phyloP scores from a whole-genome alignment of 2,888 invertebrate genomes.

The Apantesis nais region DNA sequence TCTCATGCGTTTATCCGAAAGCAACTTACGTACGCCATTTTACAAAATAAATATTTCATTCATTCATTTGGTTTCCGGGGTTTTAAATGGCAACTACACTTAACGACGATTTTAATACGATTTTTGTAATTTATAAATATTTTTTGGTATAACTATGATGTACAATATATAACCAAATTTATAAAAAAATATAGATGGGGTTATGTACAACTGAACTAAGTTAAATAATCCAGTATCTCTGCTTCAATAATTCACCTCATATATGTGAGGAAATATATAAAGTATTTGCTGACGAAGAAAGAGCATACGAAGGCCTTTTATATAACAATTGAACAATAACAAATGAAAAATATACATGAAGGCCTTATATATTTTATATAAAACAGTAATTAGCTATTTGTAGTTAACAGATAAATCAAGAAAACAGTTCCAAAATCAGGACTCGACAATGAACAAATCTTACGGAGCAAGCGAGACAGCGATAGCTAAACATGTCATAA shows the following conservation, averaged over 20 bases:
- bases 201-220: not conserved
- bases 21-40: conserved; percentile 54
- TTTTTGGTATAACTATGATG: not conserved
- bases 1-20: conserved; percentile 55
- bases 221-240: no score
- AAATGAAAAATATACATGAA: not conserved
- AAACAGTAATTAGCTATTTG: not conserved
- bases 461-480: not conserved
- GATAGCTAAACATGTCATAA: not conserved
- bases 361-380: not conserved
- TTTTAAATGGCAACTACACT: conserved; percentile 20
- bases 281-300: no score
- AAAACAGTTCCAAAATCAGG: not conserved
- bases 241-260: no score
- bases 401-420: not conserved
- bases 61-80: conserved; percentile 30
- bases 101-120: conserved; percentile 2
- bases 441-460: not conserved
- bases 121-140: not conserved
- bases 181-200: not conserved
- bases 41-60: conserved; percentile 47
- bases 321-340: no score
- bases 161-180: not conserved
- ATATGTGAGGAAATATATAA: no score
- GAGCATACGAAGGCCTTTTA: no score